Conservation (phyloP, 2,888 invertebrate species). For the Monoplex corrugatus region DNA sequence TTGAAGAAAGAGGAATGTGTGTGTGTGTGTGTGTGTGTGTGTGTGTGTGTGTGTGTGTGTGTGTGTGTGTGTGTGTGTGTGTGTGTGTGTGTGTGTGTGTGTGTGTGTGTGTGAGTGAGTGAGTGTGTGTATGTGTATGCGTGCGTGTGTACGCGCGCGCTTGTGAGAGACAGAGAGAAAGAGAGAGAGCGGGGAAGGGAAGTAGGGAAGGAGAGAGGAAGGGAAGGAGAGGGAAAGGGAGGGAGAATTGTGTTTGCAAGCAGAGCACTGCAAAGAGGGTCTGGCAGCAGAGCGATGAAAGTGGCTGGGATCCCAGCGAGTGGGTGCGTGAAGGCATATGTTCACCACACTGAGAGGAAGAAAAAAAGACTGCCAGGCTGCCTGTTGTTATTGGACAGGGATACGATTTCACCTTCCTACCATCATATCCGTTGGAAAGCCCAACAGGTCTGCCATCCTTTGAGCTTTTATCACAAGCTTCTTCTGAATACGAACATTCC, state of each 20-base stretch:
- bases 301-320: no score
- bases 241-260: neutral
- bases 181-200: neutral
- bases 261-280: no score
- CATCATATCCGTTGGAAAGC: conserved; percentile 22
- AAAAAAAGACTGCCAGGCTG: conserved; percentile 5
- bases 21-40: neutral
- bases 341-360: conserved; percentile 22
- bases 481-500: no score
- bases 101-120: conserved; percentile 24
- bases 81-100: conserved; percentile 26
- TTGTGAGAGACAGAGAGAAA: neutral
- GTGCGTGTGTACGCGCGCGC: conserved; percentile 2
- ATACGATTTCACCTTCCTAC: conserved; percentile 26
- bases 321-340: conserved; percentile 3
- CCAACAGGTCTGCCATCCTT: neutral
- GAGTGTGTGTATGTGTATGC: conserved; percentile 28
- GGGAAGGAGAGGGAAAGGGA: neutral
- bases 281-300: no score
- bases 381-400: conserved; percentile 43
- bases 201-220: neutral
- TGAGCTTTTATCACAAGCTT: no score
- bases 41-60: conserved; percentile 22
- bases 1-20: neutral
- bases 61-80: conserved; percentile 31